Percentiles rank a stretch among this genome's conserved stretches.
These are phyloP conservation scores for Eudyptes chrysolophus DNA, from an alignment of 2,113 vertebrate species.

Conservation along the genomic window DNA sequence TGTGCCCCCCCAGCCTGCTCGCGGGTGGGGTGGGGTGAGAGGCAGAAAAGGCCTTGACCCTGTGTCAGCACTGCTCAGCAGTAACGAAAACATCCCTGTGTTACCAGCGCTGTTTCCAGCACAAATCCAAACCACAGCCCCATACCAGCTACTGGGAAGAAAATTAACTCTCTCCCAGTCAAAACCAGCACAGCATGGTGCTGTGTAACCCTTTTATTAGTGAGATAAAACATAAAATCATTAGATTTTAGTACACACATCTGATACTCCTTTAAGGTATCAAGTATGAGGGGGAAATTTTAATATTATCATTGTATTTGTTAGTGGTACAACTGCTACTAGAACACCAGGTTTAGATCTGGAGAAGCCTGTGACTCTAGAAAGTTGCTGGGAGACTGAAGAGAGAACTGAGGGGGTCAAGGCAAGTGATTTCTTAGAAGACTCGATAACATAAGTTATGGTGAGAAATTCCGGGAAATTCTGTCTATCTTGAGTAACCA, in stretches of 20 bases:
- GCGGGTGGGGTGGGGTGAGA: no score
- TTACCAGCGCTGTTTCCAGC: no score
- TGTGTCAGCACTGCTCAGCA: no score
- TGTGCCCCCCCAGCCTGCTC: no score
- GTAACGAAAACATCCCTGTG: no score
- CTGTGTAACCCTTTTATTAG: background rate
- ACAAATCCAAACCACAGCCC: no score
- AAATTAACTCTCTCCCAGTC: no score
- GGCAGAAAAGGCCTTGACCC: no score
- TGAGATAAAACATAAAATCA: background rate
- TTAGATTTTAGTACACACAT: background rate
- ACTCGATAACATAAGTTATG: background rate
- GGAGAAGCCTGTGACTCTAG: background rate
- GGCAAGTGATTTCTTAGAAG: background rate
- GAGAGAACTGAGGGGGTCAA: background rate
- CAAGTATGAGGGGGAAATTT: background rate
- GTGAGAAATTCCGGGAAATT: background rate
- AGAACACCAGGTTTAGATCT: background rate
- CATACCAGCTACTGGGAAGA: no score
- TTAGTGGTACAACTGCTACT: background rate
- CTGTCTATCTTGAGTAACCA: background rate
- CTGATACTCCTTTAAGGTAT: background rate
- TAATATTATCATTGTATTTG: background rate
- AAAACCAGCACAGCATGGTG: background rate
- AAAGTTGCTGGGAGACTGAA: background rate